Evolutionary conservation across 2,888 invertebrate species (phyloP).

Genomic region (Eupithecia insigniata): DNA sequence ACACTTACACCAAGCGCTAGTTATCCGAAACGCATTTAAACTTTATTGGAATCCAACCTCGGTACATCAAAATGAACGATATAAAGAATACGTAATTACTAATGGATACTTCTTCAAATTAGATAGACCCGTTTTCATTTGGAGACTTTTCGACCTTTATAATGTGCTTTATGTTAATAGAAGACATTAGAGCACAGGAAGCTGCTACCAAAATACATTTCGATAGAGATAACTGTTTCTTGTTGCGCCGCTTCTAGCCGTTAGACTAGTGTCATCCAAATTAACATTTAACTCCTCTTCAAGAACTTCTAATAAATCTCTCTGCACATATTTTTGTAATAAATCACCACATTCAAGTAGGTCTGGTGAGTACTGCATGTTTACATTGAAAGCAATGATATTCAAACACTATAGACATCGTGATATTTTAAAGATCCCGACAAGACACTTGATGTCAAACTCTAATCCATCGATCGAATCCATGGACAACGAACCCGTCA

Average conservation of each 20-base stretch:
- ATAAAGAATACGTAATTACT: slow-evolving; percentile 64
- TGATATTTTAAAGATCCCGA: slow-evolving; percentile 61
- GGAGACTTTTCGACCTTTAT: slow-evolving; percentile 39
- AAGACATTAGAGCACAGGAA: slow-evolving; percentile 39
- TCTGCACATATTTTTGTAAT: slow-evolving; percentile 27
- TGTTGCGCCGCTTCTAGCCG: slow-evolving; percentile 27
- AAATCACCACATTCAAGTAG: slow-evolving; percentile 28
- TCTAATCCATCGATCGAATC: slow-evolving; percentile 55
- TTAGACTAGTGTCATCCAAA: slow-evolving; percentile 20
- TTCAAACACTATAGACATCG: slow-evolving; percentile 55
- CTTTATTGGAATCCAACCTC: slow-evolving; percentile 61
- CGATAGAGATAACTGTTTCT: slow-evolving; percentile 35
- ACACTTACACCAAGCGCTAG: slow-evolving; percentile 50
- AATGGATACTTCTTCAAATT: slow-evolving; percentile 61
- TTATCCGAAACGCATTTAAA: slow-evolving; percentile 58
- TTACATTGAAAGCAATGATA: slow-evolving; percentile 50
- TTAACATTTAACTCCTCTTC: slow-evolving; percentile 33
- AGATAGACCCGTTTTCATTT: slow-evolving; percentile 46
- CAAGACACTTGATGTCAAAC: slow-evolving; percentile 67
- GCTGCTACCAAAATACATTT: slow-evolving; percentile 40
- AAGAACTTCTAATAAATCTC: slow-evolving; percentile 26
- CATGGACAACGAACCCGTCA: slow-evolving; percentile 67
- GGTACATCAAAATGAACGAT: slow-evolving; percentile 53
- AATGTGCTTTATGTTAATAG: slow-evolving; percentile 36
- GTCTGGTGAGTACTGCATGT: slow-evolving; percentile 26